phyloP scores from a whole-genome alignment of 64 coral and sea anemone genomes.

The Platygyra sinensis region DNA sequence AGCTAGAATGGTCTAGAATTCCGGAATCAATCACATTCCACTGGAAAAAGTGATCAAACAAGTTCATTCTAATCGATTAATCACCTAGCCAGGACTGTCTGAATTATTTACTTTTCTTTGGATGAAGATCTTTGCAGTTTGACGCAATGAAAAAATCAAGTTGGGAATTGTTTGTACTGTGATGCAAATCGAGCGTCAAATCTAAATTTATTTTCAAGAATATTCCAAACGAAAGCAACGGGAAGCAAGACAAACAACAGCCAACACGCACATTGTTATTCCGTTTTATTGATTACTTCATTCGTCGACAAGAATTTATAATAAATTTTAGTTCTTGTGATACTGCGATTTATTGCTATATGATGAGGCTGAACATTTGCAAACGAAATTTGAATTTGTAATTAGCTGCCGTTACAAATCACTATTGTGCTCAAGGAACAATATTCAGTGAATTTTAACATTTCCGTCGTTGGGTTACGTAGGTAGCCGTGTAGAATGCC shows the following conservation, averaged over 20 bases:
- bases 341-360: background rate
- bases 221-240: background rate
- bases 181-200: background rate
- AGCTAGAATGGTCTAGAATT: background rate
- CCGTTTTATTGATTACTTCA: background rate
- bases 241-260: background rate
- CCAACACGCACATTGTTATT: background rate
- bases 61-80: background rate
- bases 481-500: too few species aligned
- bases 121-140: background rate
- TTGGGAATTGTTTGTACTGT: background rate
- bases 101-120: background rate
- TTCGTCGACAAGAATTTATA: too few species aligned
- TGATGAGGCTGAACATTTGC: background rate
- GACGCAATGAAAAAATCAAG: background rate
- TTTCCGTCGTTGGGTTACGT: background rate
- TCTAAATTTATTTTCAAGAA: background rate
- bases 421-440: too few species aligned
- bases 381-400: background rate
- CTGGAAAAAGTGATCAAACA: background rate
- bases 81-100: background rate
- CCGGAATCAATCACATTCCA: conserved; percentile 6
- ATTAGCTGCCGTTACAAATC: background rate
- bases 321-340: background rate
- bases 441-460: background rate